phyloP scores from a whole-genome alignment of 2,797 vertebrate species.

The Distichodus sexfasciatus region DNA sequence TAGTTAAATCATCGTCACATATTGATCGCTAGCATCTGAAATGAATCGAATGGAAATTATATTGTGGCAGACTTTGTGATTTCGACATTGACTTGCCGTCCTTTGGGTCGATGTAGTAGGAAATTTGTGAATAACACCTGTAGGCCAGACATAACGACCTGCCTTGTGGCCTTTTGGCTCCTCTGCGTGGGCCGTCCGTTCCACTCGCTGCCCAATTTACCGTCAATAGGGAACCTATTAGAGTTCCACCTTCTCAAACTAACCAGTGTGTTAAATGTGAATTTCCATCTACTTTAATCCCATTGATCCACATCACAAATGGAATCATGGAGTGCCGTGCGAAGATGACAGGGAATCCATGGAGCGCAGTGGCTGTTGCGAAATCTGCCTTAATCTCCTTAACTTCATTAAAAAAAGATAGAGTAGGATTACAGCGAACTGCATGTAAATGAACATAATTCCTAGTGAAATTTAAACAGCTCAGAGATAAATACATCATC shows the following conservation, averaged over 20 bases:
- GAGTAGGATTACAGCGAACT: conserved; percentile 65
- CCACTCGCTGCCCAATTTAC: conserved; percentile 6
- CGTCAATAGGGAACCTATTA: conserved; percentile 23
- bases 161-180: neutral
- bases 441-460: conserved; percentile 70
- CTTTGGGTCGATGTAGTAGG: too few species aligned
- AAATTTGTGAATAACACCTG: too few species aligned
- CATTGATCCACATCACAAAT: conserved; percentile 39
- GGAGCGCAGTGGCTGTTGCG: conserved; percentile 23
- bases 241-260: conserved; percentile 18
- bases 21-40: too few species aligned
- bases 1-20: too few species aligned
- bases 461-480: conserved; percentile 67
- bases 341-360: conserved; percentile 37
- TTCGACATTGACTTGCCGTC: too few species aligned
- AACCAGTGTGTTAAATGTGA: conserved; percentile 43
- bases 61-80: too few species aligned
- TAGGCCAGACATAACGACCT: neutral
- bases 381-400: conserved; percentile 68
- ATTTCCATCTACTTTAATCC: conserved; percentile 47
- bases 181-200: neutral
- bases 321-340: conserved; percentile 38
- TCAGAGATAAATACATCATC: conserved; percentile 68
- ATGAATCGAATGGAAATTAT: too few species aligned
- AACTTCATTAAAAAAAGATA: conserved; percentile 70